These are phyloP conservation scores for Eurystomus glaucurus DNA, from an alignment of 2,797 vertebrate genomes.

Conservation along the genomic window DNA sequence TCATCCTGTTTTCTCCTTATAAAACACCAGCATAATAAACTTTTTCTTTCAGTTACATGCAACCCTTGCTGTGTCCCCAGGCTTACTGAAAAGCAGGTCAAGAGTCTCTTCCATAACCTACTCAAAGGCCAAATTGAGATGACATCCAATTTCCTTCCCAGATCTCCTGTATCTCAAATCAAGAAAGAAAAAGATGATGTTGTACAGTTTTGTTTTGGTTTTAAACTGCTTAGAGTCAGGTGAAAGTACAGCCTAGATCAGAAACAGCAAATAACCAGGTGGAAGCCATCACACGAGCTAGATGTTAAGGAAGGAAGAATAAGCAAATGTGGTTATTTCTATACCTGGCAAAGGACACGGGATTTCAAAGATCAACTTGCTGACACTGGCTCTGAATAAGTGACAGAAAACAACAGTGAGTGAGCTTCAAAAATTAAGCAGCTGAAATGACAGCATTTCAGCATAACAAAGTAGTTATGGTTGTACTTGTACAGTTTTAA, in stretches of 20 bases:
- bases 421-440: constrained; percentile 2
- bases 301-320: neutral
- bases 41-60: neutral
- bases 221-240: neutral
- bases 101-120: neutral
- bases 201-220: neutral
- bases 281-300: neutral
- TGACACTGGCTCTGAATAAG: neutral
- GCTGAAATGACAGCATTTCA: constrained; percentile 8
- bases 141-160: neutral
- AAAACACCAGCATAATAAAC: neutral
- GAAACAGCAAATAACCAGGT: neutral
- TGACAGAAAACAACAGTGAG: neutral
- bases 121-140: neutral
- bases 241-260: neutral
- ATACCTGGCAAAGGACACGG: neutral
- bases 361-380: neutral
- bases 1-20: neutral
- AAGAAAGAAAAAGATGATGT: neutral
- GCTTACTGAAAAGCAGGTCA: neutral
- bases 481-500: neutral
- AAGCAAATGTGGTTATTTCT: neutral
- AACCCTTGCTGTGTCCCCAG: neutral
- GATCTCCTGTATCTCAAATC: neutral
- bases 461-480: neutral